phyloP scores from a whole-genome alignment of 2,888 invertebrate species.

The Listrodromus nycthemerus region DNA sequence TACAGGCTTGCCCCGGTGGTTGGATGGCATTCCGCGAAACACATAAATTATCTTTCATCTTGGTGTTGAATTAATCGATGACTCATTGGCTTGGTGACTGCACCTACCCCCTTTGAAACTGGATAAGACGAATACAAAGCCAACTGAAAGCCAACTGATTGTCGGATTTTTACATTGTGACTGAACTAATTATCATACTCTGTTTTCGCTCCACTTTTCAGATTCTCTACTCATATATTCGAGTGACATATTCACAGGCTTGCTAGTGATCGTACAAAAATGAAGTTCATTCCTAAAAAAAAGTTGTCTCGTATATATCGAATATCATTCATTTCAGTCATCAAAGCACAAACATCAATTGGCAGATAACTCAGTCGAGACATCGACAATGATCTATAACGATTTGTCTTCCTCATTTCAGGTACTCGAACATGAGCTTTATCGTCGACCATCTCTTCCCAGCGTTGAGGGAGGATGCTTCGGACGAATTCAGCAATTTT shows the following conservation, averaged over 20 bases:
- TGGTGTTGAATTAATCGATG: constrained; percentile 26
- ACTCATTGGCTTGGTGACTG: constrained; percentile 33
- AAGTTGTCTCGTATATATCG: constrained; percentile 11
- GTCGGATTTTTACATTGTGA: constrained; percentile 18
- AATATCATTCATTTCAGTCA: constrained; percentile 60
- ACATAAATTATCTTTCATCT: constrained; percentile 20
- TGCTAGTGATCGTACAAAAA: constrained; percentile 55
- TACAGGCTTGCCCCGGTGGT: constrained; percentile 48
- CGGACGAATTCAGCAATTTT: constrained; percentile 93
- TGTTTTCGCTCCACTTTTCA: constrained; percentile 39
- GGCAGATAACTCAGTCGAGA: background rate
- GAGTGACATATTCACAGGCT: constrained; percentile 46
- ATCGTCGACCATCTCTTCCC: constrained; percentile 99
- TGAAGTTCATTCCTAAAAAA: constrained; percentile 31
- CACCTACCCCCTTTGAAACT: constrained; percentile 49
- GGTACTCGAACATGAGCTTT: constrained; percentile 97
- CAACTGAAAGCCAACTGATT: constrained; percentile 30
- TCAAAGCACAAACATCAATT: constrained; percentile 46
- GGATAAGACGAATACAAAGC: constrained; percentile 45
- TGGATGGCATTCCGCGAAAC: constrained; percentile 22
- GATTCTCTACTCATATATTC: constrained; percentile 33
- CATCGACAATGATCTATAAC: constrained; percentile 10
- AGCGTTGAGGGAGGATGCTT: constrained; percentile 88
- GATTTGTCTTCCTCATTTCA: constrained; percentile 85
- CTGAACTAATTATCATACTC: constrained; percentile 46